These are phyloP conservation scores for Rostratula benghalensis DNA, from an alignment of 2,113 vertebrate genomes.

Conservation along the genomic window DNA sequence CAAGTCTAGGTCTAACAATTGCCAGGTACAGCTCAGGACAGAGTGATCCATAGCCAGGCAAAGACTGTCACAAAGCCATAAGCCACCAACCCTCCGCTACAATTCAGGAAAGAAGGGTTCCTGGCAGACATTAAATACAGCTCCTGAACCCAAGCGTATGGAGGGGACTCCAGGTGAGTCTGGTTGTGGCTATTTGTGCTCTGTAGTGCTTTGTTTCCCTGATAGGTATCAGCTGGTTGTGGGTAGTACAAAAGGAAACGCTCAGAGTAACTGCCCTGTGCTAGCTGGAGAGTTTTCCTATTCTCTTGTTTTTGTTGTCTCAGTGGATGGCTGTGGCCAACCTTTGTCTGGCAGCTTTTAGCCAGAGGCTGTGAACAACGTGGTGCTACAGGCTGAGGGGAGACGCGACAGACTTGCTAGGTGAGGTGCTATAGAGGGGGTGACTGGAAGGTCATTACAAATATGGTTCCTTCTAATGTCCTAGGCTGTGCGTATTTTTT, in stretches of 20 bases:
- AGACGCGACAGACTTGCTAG: fast-evolving
- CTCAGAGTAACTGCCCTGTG: fast-evolving
- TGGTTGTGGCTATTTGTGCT: background rate
- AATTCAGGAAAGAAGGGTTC: background rate
- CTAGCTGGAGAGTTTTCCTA: fast-evolving
- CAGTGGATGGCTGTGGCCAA: fast-evolving
- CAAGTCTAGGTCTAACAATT: background rate
- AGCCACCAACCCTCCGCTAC: fast-evolving
- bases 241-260: background rate
- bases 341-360: background rate
- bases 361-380: fast-evolving
- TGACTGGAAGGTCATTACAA: too few species aligned
- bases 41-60: fast-evolving
- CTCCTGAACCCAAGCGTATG: fast-evolving
- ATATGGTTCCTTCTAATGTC: background rate
- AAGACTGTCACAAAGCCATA: fast-evolving
- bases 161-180: fast-evolving
- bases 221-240: background rate
- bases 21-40: background rate
- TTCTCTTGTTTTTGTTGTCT: fast-evolving
- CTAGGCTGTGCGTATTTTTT: background rate
- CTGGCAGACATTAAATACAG: background rate
- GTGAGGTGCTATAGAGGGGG: too few species aligned
- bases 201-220: background rate
- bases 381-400: fast-evolving